A percentile compares a stretch with the other conserved stretches of the same genome.
These are phyloP conservation scores for Teinopalpus imperialis DNA, from an alignment of 2,888 invertebrate genomes.

Conservation along the genomic window DNA sequence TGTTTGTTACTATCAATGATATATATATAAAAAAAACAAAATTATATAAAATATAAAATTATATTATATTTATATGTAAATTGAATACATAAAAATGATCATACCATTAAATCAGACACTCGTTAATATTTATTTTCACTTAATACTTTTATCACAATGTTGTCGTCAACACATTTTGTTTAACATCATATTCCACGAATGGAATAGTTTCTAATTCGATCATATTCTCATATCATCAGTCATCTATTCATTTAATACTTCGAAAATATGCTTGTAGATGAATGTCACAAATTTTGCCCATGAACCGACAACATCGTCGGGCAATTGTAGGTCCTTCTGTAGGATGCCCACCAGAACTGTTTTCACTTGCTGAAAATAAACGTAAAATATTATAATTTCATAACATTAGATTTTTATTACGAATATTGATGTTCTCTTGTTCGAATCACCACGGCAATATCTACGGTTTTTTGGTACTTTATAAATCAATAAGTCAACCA, in stretches of 20 bases:
- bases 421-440: no score
- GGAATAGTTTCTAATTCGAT: no score
- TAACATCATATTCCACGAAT: not conserved
- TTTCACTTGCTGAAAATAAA: slow-evolving; percentile 43
- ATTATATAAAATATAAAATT: no score
- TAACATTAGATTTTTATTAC: no score
- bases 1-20: no score
- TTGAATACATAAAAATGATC: not conserved
- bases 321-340: slow-evolving; percentile 39
- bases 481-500: no score
- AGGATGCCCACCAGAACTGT: slow-evolving; percentile 41
- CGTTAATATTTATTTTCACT: not conserved
- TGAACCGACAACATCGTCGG: slow-evolving; percentile 35
- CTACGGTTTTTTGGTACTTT: no score
- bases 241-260: slow-evolving; percentile 30
- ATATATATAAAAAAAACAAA: no score
- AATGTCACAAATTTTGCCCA: slow-evolving; percentile 46
- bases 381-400: not conserved
- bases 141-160: slow-evolving; percentile 12
- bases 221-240: no score
- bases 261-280: slow-evolving; percentile 44
- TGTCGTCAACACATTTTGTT: not conserved
- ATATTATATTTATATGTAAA: not conserved
- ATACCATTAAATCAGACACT: not conserved
- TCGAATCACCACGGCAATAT: no score